Evolutionary conservation across 2,113 vertebrate genomes (phyloP).

Genomic region (Mystacornis crossleyi): DNA sequence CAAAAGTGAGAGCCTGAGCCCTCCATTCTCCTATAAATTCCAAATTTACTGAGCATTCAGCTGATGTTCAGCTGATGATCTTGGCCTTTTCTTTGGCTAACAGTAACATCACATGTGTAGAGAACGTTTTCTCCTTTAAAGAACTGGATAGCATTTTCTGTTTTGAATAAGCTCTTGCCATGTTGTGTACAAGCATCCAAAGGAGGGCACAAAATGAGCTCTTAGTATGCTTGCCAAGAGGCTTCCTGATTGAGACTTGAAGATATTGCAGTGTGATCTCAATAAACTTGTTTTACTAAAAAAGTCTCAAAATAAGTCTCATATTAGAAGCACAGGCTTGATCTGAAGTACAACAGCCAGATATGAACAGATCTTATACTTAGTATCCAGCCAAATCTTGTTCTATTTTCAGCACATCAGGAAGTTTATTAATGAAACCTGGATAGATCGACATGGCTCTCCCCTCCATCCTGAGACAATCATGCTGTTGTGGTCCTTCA

Average conservation of each 20-base stretch:
- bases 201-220: not conserved
- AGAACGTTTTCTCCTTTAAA: not conserved
- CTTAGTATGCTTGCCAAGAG: not conserved
- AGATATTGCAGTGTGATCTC: not conserved
- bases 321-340: not conserved
- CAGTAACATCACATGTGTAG: not conserved
- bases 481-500: conserved; percentile 81
- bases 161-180: not conserved
- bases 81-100: not conserved
- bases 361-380: not conserved
- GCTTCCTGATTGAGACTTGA: not conserved
- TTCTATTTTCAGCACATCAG: conserved; percentile 79
- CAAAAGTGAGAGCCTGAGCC: not conserved
- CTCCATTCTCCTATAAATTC: not conserved
- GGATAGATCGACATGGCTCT: conserved; percentile 68
- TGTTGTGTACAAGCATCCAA: not conserved
- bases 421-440: conserved; percentile 86
- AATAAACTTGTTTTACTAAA: not conserved
- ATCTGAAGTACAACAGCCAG: not conserved
- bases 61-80: not conserved
- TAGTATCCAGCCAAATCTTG: not conserved
- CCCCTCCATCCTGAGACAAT: conserved; percentile 65
- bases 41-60: not conserved
- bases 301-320: not conserved
- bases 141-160: not conserved